Conservation (phyloP, 2,113 vertebrate genomes). For the Sterrhoptilus dennistouni region DNA sequence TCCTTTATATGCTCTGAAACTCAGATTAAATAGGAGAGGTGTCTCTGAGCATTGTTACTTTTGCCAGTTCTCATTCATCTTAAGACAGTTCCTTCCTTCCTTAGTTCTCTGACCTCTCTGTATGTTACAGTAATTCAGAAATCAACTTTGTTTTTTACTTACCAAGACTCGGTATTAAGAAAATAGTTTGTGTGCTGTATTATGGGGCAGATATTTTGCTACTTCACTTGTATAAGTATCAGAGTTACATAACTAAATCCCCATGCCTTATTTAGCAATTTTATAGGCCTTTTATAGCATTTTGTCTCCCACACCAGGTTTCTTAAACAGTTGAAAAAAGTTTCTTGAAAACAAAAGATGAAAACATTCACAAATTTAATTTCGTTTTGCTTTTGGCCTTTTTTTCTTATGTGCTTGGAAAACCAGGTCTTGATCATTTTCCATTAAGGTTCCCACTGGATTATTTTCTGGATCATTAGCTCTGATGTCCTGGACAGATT, state of each 20-base stretch:
- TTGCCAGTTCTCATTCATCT: not conserved
- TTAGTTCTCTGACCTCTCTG: not conserved
- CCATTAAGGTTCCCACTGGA: not conserved
- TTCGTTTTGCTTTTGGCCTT: not conserved
- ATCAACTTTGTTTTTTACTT: not conserved
- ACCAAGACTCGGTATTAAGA: not conserved
- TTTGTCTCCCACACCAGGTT: not conserved
- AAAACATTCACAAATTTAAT: not conserved
- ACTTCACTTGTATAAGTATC: not conserved
- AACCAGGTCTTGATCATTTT: not conserved
- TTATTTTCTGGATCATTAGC: not conserved
- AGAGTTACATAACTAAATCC: not conserved
- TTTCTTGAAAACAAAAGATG: not conserved
- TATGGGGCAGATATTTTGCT: not conserved
- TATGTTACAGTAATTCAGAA: not conserved
- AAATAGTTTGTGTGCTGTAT: not conserved
- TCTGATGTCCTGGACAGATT: constrained; percentile 13
- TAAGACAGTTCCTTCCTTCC: not conserved
- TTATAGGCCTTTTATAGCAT: not conserved
- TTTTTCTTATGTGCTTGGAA: not conserved
- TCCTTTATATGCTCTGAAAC: not conserved
- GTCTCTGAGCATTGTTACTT: not conserved
- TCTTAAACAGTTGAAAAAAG: not conserved
- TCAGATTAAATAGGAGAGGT: not conserved
- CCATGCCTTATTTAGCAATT: not conserved